These are phyloP conservation scores for Acrobasis consociella DNA, from an alignment of 2,888 invertebrate species.

Conservation along the genomic window DNA sequence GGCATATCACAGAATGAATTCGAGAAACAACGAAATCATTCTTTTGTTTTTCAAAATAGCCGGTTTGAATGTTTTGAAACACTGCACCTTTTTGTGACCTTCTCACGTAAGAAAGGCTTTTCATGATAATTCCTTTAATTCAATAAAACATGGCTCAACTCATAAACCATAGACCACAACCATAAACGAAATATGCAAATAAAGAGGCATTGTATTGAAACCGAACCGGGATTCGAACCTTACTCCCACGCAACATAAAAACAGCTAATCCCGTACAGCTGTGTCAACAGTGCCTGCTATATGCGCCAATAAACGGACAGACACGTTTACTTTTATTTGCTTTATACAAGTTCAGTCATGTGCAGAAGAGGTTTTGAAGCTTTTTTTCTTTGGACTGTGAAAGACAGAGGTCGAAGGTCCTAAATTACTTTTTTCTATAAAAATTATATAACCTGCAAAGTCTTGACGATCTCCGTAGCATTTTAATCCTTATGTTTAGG, in stretches of 20 bases:
- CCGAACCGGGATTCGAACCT: constrained; percentile 26
- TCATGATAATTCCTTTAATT: background rate
- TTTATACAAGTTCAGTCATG: constrained; percentile 7
- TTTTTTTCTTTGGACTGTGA: background rate
- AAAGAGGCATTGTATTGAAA: constrained; percentile 21
- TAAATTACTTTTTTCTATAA: too few species aligned
- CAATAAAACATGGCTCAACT: constrained; percentile 18
- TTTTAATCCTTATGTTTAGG: too few species aligned
- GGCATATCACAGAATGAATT: too few species aligned
- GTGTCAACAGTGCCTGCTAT: constrained; percentile 30
- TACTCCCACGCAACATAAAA: constrained; percentile 35
- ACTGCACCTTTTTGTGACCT: too few species aligned
- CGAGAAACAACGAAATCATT: too few species aligned
- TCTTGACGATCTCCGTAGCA: too few species aligned
- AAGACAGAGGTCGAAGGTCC: too few species aligned
- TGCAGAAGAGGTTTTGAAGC: background rate
- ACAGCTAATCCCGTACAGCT: constrained; percentile 36
- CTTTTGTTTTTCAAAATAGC: too few species aligned
- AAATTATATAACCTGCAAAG: too few species aligned
- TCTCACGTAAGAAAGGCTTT: background rate
- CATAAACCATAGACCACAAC: constrained; percentile 11
- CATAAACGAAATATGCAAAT: constrained; percentile 21
- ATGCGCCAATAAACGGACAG: constrained; percentile 21
- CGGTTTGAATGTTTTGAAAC: too few species aligned
- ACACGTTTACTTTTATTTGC: constrained; percentile 19